Conservation (phyloP, 2,113 vertebrate species). For the Zosterops borbonicus region DNA sequence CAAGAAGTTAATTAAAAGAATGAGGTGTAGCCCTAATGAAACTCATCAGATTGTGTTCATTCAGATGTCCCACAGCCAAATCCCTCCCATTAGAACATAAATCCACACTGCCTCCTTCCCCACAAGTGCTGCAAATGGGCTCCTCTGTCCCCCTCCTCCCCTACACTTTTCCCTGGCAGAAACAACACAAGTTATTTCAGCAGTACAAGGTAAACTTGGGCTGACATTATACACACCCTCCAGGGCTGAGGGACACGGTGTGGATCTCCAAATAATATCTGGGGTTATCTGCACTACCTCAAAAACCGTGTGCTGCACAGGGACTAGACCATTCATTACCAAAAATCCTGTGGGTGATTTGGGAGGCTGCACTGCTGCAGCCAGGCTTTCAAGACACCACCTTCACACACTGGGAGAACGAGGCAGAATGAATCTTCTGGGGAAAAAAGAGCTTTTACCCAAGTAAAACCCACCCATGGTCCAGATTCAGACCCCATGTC, state of each 20-base stretch:
- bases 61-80: slow-evolving; percentile 32
- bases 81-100: slow-evolving; percentile 41
- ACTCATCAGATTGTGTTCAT: slow-evolving; percentile 56
- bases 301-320: background rate
- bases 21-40: slow-evolving; percentile 76
- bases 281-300: background rate
- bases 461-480: accelerated
- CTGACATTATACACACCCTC: background rate
- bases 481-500: background rate
- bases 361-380: background rate
- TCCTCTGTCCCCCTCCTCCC: background rate
- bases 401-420: background rate
- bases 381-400: background rate
- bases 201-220: background rate
- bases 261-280: background rate
- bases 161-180: background rate
- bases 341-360: background rate
- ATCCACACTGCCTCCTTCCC: background rate
- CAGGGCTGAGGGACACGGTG: background rate
- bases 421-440: background rate
- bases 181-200: background rate
- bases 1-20: slow-evolving; percentile 84
- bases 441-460: background rate
- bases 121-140: background rate
- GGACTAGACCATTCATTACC: accelerated